Base-by-base conservation (phyloP, 2,797 vertebrate species). In the Paedocypris micromegethes region DNA sequence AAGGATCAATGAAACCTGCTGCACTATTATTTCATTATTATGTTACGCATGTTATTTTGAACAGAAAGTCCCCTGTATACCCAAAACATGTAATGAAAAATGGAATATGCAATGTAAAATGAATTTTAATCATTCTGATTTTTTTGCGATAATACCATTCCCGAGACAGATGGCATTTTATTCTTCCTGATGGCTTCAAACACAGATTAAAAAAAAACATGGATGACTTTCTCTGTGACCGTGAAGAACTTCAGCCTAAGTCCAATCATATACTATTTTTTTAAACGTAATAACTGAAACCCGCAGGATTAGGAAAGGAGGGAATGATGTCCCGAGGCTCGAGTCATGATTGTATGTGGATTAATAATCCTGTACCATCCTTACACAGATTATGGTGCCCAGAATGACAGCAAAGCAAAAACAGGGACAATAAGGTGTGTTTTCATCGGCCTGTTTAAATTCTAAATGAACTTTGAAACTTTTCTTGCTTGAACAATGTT, bases 301-400 rank as follows among this genome's bases (percentile, higher is more conserved):
- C 72, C 85, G 80, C 81, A 75, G 78, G 77, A 80, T 80, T 86
- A 88, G 23, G 78, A 76, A 86, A 82, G 79, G 53, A 71, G 23
- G 23, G 48, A 78, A 72, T 45, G 3, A 72, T 68, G 68, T 75
- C 80, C 73, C 81, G 73, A 72, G 61, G 67, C 57, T 72, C 75
- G 60, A 63, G 58, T 53, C 65, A 61, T 54, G 76, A 59, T 68
- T 68, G 75, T 82, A 75, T 76, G 63, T 86, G 78, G 84, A 88
- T 87, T 87, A 87, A 77, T 80, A 85, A 86, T 81, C 80, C 75
- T 76, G 70, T 73, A 78, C 53, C 70, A 75, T 79, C 51, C 85
- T 85, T 37, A 64, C 61, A 81, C 71, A 85, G 88, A 89, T 89
- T 85, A 87, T 67, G 37, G 37, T 67, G 6, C 47, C 54, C 52